These are phyloP conservation scores for Polyommatus iphigenia DNA, from an alignment of 2,888 invertebrate genomes.

Conservation along the genomic window DNA sequence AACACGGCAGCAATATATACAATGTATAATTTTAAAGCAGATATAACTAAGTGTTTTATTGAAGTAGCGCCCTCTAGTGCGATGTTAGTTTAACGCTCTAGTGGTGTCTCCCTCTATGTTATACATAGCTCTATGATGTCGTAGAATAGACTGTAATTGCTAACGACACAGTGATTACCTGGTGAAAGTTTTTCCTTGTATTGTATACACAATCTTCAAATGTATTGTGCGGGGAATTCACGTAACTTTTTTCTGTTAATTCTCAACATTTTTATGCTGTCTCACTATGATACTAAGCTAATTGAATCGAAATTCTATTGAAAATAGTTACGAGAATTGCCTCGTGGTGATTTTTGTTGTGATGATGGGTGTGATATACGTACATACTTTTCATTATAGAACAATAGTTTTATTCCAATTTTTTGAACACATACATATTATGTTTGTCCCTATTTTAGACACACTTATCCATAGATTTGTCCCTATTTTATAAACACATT, in stretches of 20 bases:
- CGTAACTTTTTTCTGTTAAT: not conserved
- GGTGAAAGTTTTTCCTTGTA: not conserved
- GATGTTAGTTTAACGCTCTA: slow-evolving; percentile 35
- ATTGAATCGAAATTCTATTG: not conserved
- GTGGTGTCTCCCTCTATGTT: slow-evolving; percentile 37
- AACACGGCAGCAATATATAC: too few species aligned
- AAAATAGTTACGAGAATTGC: not conserved
- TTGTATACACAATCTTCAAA: not conserved
- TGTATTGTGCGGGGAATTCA: not conserved
- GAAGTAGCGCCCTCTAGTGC: slow-evolving; percentile 25
- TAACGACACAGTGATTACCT: slow-evolving; percentile 4
- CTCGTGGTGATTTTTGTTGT: not conserved
- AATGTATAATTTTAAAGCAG: slow-evolving; percentile 26
- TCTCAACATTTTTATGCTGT: not conserved
- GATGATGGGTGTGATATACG: not conserved
- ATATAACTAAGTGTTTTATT: slow-evolving; percentile 32
- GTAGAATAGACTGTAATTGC: slow-evolving; percentile 48
- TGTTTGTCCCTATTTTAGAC: not conserved
- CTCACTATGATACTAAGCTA: not conserved
- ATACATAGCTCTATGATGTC: slow-evolving; percentile 44
- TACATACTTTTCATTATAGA: not conserved
- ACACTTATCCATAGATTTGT: not conserved
- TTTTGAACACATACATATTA: too few species aligned
- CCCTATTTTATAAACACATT: too few species aligned
- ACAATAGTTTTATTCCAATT: not conserved